A percentile compares a stretch with the other conserved stretches of the same genome.
phyloP scores from a whole-genome alignment of 1,140 invertebrate species.

The Medauroidea extradentata region DNA sequence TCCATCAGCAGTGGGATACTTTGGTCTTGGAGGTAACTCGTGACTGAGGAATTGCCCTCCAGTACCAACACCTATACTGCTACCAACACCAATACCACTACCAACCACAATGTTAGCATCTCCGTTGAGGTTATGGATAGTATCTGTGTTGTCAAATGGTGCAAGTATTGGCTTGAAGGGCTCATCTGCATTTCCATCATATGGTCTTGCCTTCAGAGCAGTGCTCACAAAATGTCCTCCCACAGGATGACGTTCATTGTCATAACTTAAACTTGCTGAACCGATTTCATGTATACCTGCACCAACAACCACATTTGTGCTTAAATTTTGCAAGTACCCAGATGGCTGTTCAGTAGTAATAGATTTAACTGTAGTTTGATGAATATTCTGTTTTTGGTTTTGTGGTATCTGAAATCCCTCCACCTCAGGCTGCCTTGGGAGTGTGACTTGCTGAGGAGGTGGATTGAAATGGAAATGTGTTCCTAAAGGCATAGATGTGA shows the following conservation, averaged over 20 bases:
- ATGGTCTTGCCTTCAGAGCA: conserved; percentile 44
- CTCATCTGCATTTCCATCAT: conserved; percentile 30
- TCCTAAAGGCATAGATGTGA: conserved; percentile 20
- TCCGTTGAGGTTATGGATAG: background rate
- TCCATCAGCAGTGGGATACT: too few species aligned
- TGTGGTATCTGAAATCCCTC: background rate
- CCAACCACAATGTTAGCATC: background rate
- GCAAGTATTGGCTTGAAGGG: conserved; percentile 37
- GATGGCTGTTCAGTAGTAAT: too few species aligned
- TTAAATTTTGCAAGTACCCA: too few species aligned
- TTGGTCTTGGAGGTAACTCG: too few species aligned
- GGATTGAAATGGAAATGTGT: conserved; percentile 19
- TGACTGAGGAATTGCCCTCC: too few species aligned
- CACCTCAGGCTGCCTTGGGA: background rate
- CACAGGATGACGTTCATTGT: too few species aligned
- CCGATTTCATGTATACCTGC: too few species aligned
- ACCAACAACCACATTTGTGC: too few species aligned
- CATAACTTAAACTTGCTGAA: too few species aligned
- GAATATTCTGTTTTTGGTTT: too few species aligned
- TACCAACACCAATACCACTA: background rate
- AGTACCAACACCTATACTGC: too few species aligned
- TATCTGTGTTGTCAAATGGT: conserved; percentile 9
- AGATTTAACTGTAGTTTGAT: too few species aligned
- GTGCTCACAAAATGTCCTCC: conserved; percentile 43
- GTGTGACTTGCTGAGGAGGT: conserved; percentile 3